These are phyloP conservation scores for Upupa epops DNA, from an alignment of 2,113 vertebrate species.

Conservation along the genomic window DNA sequence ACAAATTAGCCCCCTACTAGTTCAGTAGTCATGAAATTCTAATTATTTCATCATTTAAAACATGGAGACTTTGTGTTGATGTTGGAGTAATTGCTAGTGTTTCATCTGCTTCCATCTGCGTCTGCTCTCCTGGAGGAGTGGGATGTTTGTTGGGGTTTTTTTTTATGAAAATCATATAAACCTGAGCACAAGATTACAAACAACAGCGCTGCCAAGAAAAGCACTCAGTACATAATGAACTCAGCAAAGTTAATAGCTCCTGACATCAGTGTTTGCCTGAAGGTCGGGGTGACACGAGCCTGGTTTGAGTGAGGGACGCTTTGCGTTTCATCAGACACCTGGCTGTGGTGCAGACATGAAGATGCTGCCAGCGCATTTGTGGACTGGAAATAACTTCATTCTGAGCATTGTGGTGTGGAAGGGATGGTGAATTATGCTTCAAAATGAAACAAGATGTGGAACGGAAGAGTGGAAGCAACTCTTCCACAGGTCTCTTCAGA, in stretches of 20 bases:
- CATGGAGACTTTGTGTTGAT: neutral
- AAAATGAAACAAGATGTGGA: neutral
- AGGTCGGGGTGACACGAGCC: neutral
- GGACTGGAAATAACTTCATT: neutral
- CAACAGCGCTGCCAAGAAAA: neutral
- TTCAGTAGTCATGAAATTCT: neutral
- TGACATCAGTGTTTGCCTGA: neutral
- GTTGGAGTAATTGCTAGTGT: neutral
- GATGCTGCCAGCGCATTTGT: neutral
- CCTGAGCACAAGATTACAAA: neutral
- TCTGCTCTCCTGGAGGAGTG: neutral
- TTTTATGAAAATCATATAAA: neutral
- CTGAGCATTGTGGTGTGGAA: neutral
- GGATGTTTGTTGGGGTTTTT: neutral
- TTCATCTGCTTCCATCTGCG: conserved; percentile 14
- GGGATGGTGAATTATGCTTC: neutral
- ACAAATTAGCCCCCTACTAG: neutral
- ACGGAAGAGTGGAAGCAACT: neutral
- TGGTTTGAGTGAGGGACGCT: neutral
- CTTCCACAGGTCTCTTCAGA: neutral
- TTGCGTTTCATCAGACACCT: neutral
- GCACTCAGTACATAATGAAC: neutral
- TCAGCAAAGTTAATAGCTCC: neutral
- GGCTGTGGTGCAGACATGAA: rapidly evolving
- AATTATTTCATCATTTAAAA: neutral